Evolutionary conservation across 1,140 invertebrate genomes (phyloP), one percentile per base, ranked within the genome.

Genomic region (Acromyrmex charruanus): DNA sequence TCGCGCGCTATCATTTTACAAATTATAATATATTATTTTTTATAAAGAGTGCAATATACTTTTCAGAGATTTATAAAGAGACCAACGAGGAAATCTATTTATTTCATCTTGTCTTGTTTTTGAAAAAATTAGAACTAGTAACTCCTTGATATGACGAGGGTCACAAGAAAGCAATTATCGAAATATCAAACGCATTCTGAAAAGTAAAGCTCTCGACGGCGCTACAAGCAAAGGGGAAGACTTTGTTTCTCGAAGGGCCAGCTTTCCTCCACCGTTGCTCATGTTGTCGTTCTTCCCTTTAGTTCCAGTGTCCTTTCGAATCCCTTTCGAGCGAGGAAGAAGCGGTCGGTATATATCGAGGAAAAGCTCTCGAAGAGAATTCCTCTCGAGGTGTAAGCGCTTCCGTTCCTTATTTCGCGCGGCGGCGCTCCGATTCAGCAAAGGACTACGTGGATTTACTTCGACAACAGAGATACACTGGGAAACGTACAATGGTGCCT

Each of bases 371-470:
- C 68, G 63, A 85, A 81, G 85, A 91, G 84, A 91, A 91, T 91
- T 91, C 85, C 85, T 90, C 85, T 91, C 72, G 75, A 89, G 75
- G 79, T 88, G 90, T 91, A 91, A 91, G 87, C 89, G 89, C 69
- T 91, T 89, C 85, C 89, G 85, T 91, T 72, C 89, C 82, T 90
- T 84, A 90, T 88, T 91, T 88, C 82, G 87, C 87, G 82, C 71
- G 61, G 86, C 77, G 77, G 35, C 82, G 84, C 77, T 75, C 74
- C 82, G 86, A 85, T 84, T 58, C 61, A 59, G 77, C 51, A 79
- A 87, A 88, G 77, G 77, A 91, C 87, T 88, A 86, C 87, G 89
- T 90, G 87, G 89, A 91, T 91, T 91, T 91, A 91, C 89, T 91
- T 91, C 89, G 90, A 91, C 90, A 91, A 90, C 85, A 85, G 87